These are phyloP conservation scores for Netelia melanura DNA, from an alignment of 2,888 invertebrate genomes.

Conservation along the genomic window DNA sequence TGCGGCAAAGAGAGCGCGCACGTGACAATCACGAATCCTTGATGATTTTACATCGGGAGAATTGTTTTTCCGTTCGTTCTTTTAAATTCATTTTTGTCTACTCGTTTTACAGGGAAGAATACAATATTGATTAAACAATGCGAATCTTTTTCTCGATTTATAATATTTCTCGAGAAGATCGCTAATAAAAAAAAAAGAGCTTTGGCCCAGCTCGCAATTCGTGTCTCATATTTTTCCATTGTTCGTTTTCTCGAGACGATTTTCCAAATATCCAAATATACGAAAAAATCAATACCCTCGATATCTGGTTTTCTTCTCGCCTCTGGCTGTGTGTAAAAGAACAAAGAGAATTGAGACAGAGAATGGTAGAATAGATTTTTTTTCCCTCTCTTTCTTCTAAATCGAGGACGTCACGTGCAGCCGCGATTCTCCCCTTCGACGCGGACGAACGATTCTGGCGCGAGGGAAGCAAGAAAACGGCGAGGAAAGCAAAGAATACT, in stretches of 20 bases:
- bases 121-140: no score
- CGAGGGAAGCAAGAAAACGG: conserved; percentile 2
- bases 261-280: neutral
- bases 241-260: no score
- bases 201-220: no score
- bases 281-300: conserved; percentile 55
- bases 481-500: conserved; percentile 6
- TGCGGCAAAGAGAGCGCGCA: neutral
- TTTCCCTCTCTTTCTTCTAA: conserved; percentile 9
- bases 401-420: conserved; percentile 57
- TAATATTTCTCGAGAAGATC: no score
- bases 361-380: neutral
- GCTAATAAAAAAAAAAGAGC: no score
- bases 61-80: neutral
- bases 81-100: neutral
- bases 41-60: neutral
- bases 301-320: conserved; percentile 31
- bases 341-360: conserved; percentile 25
- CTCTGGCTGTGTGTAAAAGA: conserved; percentile 8
- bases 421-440: conserved; percentile 46
- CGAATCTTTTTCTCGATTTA: no score
- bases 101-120: neutral
- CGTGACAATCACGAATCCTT: neutral
- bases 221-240: no score
- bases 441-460: conserved; percentile 28